Evolutionary conservation across 2,797 vertebrate genomes (phyloP).

Genomic region (Heteromormyrus szaboi): DNA sequence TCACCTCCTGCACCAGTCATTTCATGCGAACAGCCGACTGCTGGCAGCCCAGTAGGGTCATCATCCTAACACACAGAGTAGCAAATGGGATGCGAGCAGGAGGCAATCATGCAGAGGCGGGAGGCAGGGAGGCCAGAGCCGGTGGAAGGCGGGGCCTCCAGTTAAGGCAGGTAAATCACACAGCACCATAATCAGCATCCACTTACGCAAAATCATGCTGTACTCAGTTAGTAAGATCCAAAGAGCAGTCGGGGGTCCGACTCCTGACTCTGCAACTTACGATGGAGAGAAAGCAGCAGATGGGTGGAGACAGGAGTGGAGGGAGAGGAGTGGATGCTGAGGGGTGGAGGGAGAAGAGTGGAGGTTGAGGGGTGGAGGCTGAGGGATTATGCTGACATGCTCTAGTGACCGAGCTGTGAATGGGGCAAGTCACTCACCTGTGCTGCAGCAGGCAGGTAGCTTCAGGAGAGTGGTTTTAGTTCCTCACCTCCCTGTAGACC

Average conservation of each 20-base stretch:
- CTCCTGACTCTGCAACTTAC: constrained; percentile 19
- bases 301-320: neutral
- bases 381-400: neutral
- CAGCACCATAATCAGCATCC: neutral
- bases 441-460: constrained; percentile 40
- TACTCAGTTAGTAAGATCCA: constrained; percentile 15
- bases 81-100: neutral
- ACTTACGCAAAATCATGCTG: neutral
- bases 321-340: neutral
- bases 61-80: neutral
- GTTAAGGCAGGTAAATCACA: neutral
- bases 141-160: neutral
- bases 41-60: neutral
- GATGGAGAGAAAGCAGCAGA: neutral
- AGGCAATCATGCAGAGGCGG: neutral
- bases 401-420: neutral
- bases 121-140: neutral
- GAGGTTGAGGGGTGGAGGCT: neutral
- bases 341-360: too few relatives aligned
- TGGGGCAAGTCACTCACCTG: constrained; percentile 22
- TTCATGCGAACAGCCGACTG: constrained; percentile 17
- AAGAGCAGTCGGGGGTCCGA: constrained; percentile 17
- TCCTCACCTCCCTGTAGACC: constrained; percentile 34
- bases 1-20: constrained; percentile 30
- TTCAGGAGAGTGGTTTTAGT: constrained; percentile 39